Conservation (phyloP, 2,113 vertebrate genomes). For the human region GRCh38 chr7:126941501-126942000, state of each 20-base stretch:
- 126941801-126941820: not conserved
- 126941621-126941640: no score
- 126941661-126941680: not conserved
- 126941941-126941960: slow-evolving; percentile 41
- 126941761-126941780: not conserved
- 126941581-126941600: no score
- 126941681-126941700: not conserved
- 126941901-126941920: not conserved
- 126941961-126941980: not conserved
- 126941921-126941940: not conserved
- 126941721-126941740: not conserved
- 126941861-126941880: not conserved
- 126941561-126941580: no score
- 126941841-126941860: not conserved
- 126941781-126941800: slow-evolving; percentile 31
- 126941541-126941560: no score
- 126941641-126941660: not conserved
- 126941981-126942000: not conserved
- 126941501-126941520: no score
- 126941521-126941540: no score
- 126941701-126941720: not conserved
- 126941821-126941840: not conserved
- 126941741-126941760: not conserved
- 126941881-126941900: not conserved
- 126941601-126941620: no score